phyloP scores from a whole-genome alignment of 1,140 invertebrate species.

The Magallana angulata region DNA sequence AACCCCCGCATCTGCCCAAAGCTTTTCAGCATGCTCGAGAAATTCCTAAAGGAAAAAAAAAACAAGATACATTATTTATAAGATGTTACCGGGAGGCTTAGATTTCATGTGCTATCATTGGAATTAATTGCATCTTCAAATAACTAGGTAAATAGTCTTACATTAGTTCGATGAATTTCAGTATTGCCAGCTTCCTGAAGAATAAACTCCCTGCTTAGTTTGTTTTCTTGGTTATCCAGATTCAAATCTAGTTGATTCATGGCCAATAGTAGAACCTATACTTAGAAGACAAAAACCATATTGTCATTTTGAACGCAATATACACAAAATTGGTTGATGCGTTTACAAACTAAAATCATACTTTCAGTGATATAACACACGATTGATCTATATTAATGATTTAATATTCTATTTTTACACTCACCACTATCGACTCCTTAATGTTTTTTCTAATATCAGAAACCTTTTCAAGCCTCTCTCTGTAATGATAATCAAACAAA shows the following conservation, averaged over 20 bases:
- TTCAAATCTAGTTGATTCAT: conserved; percentile 29
- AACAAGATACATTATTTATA: background rate
- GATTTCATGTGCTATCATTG: no score
- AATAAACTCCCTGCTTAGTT: conserved; percentile 11
- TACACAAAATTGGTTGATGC: no score
- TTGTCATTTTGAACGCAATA: background rate
- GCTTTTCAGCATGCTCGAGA: conserved; percentile 96
- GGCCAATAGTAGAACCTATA: conserved; percentile 25
- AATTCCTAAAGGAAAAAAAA: conserved; percentile 81
- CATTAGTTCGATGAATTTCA: conserved; percentile 31
- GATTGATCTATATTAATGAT: background rate
- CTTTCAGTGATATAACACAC: background rate
- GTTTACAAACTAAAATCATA: background rate
- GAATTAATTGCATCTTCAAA: no score
- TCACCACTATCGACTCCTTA: conserved; percentile 37
- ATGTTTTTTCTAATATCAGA: conserved; percentile 37
- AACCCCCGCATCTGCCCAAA: conserved; percentile 98
- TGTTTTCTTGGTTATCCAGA: background rate
- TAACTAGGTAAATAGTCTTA: background rate
- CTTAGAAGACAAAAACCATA: background rate
- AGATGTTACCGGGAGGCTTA: no score
- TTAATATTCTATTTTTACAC: background rate
- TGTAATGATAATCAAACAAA: background rate
- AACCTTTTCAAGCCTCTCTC: conserved; percentile 33
- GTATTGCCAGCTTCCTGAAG: background rate